Base-by-base conservation (phyloP, 92 coral and sea anemone genomes). In the Phenganax subtilis region DNA sequence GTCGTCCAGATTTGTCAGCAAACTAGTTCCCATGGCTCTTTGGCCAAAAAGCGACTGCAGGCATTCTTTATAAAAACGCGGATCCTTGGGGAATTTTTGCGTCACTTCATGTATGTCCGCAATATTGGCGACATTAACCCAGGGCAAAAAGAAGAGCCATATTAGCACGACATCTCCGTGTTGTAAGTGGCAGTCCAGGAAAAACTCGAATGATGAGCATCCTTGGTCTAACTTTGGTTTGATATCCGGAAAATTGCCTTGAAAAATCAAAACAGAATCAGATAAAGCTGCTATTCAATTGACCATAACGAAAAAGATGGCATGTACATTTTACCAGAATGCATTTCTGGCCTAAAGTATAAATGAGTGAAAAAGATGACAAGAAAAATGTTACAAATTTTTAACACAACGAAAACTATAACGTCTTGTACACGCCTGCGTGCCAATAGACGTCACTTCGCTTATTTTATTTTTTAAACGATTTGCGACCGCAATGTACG, bases 61-160 rank as follows among this genome's bases (percentile, higher is more conserved):
- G 44, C 83, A 79, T 53, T 79, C 83, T 27, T 79, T 65, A 29
- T 91, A 91, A n/a, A 86, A 85, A 14, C 57, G 3, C 0, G 85
- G 82, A 44, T 86, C 85, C 68, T 91, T 91, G 10, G 91, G 91
- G 47, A 86, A 75, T 69, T 87, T 88, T 84, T 87, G 87, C 31
- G 89, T 86, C 30, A 88, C 60, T 14, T 91, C 88, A 47, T 54
- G 51, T 63, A 79, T 54, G 74, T 79, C 83, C n/a, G 72, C 28
- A 10, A 17, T 64, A 60, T 51, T 54, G 74, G 69, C 61, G 83
- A 79, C 83, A 37, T 79, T 79, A 6, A 79, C 52, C 83, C 83
- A 79, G 15, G 83, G 83, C 2, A 79, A 47, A 29, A 62, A 65
- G 31, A 79, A 79, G 10, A 79, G 27, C 83, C 83, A 79, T 29